Base-by-base conservation (phyloP, 2,888 invertebrate species). In the Bruchidius siliquastri region DNA sequence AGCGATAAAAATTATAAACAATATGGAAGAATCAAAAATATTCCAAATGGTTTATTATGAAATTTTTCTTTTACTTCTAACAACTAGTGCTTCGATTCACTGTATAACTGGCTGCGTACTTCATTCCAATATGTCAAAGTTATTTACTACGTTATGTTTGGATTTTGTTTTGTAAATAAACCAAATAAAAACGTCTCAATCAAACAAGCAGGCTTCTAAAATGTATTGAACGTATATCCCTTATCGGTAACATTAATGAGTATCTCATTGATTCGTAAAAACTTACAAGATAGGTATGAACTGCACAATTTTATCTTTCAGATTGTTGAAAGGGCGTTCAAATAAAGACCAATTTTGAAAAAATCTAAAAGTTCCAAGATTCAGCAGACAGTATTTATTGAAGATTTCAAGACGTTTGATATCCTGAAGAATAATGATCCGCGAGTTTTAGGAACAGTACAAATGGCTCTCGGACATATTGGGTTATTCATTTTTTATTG, bases 351-450 rank as follows among this genome's bases (percentile, higher is more conserved):
- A 74, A 86, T 89, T 0, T 81, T 76, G 72, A 76, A 77, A 49
- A 75, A 88, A 0, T 79, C 84, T 21, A 85, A 88, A 82, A 82
- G 87, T 30, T 86, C 83, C 68, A 87, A 89, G 76, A 85, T 87
- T 70, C 86, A 90, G 77, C 87, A 88, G 74, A 91, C 92, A 0
- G 91, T 88, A 20, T 93, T 94, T 83, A 92, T 93, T 0, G 91
- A 92, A 82, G 91, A 92, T 71, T 92, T 92, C 79, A 87, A 89
- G 75, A 89, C 89, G 76, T 93, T 93, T 84, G 92, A 83, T 91
- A 91, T 80, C 88, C 90, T 83, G 89, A 88, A 79, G 88, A 87
- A 81, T 88, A 86, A 81, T 81, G 80, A 67, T 82, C 21, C 77
- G 81, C 30, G 84, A 73, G 73, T 66, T 71, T 77, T 80, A 18